Base-by-base conservation (phyloP, 2,113 vertebrate genomes). In the Numida meleagris region DNA sequence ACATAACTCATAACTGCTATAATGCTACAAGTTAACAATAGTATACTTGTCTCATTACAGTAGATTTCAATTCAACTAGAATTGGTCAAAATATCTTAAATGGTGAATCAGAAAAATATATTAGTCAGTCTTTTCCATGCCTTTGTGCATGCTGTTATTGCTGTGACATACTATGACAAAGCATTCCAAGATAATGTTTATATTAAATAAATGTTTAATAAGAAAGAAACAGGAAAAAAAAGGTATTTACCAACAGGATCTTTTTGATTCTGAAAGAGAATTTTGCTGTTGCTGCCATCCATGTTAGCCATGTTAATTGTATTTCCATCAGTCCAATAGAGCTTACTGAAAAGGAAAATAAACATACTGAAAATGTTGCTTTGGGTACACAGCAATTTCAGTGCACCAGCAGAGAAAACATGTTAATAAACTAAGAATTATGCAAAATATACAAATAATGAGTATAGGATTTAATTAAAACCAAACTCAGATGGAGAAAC, bases 251-350 rank as follows among this genome's bases (percentile, higher is more conserved):
- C 99, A 94, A 99, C 96, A 89, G 99, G 99, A 82, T 99, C 99
- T 93, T 98, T 99, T 92, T 99, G 99, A 95, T 99, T 99, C 96
- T 99, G 99, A 95, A 99, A 99, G 45, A 99, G 98, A 90, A 99
- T 99, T 96, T 99, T 99, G 97, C 98, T 99, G 96, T 99, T 99
- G 95, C 98, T 99, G 67, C 99, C 99, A 84, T 99, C 99, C 99
- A 99, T 99, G 96, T 99, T 99, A 90, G 99, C 99, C 98, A 99
- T 98, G 96, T 99, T 99, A 96, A 99, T 99, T 59, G 99, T 99
- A 96, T 99, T 99, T 29, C 99, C 99, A 97, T 99, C 99, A 2
- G 98, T 99, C 99, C 99, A 99, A 93, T 99, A 99, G 23, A 99
- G 98, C 95, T 99, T 99, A 46, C 99, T 99, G 96, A 90, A 91